These are phyloP conservation scores for Eubucco bourcierii DNA, from an alignment of 2,113 vertebrate genomes.

Conservation along the genomic window DNA sequence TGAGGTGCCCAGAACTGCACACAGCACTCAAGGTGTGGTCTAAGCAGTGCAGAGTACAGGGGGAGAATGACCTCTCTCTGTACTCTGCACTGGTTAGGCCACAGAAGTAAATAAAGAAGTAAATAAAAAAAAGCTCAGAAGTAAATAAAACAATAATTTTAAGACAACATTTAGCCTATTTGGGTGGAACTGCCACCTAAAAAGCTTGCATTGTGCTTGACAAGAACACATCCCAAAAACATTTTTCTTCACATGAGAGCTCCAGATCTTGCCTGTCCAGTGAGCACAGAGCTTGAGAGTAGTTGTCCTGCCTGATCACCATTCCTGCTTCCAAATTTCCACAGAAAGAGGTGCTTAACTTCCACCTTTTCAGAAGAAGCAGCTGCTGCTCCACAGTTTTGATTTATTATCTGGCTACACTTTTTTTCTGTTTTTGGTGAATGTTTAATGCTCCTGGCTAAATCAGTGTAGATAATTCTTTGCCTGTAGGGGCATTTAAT, in stretches of 20 bases:
- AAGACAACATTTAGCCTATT: neutral
- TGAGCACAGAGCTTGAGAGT: neutral
- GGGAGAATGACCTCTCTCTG: no score
- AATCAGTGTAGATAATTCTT: neutral
- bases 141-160: neutral
- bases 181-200: neutral
- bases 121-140: no score
- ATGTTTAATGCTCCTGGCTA: conserved; percentile 40
- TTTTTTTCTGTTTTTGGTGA: conserved; percentile 4
- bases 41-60: no score
- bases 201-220: neutral
- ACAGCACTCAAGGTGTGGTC: no score
- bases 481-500: conserved; percentile 1
- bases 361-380: neutral
- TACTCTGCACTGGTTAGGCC: no score
- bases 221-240: neutral
- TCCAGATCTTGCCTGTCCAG: neutral
- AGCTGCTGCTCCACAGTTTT: neutral
- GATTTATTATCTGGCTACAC: conserved; percentile 18
- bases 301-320: neutral
- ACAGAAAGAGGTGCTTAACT: neutral
- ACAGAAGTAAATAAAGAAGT: no score
- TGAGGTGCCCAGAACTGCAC: no score
- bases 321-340: neutral
- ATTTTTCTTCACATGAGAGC: neutral